phyloP scores from a whole-genome alignment of 1,140 invertebrate genomes.

The Drosophila prosaltans region DNA sequence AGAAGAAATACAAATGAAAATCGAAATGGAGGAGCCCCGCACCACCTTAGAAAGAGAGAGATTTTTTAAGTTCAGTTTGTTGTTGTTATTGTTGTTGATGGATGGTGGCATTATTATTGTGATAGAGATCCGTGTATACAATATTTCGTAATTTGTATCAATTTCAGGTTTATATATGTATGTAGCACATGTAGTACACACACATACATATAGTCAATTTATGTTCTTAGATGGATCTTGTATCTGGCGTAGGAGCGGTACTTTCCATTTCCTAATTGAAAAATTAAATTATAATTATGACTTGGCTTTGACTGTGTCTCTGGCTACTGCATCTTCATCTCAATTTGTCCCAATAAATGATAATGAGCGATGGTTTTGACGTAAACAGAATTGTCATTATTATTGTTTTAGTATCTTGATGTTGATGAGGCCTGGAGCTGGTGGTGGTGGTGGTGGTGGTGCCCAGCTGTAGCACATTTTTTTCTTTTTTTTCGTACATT shows the following conservation, averaged over 20 bases:
- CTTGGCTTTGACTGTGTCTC: constrained; percentile 14
- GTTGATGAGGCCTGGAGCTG: neutral
- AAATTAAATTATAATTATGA: constrained; percentile 78
- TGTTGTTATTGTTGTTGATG: neutral
- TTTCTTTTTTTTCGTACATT: neutral
- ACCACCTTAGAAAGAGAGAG: neutral
- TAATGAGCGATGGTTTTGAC: constrained; percentile 61
- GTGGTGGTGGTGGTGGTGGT: neutral
- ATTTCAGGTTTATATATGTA: constrained; percentile 46
- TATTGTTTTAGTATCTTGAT: constrained; percentile 50
- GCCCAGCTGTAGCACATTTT: constrained; percentile 24
- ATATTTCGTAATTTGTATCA: constrained; percentile 61
- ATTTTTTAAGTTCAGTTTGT: constrained; percentile 22
- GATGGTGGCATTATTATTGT: neutral
- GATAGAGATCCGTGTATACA: constrained; percentile 20
- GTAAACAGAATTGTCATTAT: constrained; percentile 50
- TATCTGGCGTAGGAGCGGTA: neutral
- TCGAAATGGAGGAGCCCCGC: neutral
- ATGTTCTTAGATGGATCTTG: constrained; percentile 9
- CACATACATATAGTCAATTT: too few relatives aligned
- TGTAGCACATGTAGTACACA: too few relatives aligned
- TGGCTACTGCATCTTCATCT: constrained; percentile 12
- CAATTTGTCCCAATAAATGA: constrained; percentile 69
- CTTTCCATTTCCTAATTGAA: constrained; percentile 66
- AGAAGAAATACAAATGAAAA: constrained; percentile 13